Evolutionary conservation across 2,888 invertebrate genomes (phyloP), one percentile per base, ranked within the genome.

Genomic region (Campoletis raptor): DNA sequence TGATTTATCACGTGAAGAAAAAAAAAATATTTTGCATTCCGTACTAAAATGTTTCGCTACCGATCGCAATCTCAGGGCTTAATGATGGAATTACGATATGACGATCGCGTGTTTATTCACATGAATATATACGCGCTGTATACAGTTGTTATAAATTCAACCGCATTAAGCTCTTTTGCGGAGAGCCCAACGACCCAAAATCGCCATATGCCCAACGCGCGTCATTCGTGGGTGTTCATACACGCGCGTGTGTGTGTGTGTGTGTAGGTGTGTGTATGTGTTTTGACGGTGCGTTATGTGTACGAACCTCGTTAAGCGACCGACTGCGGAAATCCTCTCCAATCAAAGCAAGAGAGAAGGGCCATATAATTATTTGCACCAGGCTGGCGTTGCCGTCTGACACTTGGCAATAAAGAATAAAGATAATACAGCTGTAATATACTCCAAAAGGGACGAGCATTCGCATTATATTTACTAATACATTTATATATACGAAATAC

Each of bases 321-420:
- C 76, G 78, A 77, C 72, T 77, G 72, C 83, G 83, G 86, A 86
- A 86, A 86, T 83, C 83, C 81, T 86, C 86, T 76, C 83, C 81
- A 81, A 86, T 83, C 85, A 81, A 83, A 86, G 66, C 66, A 18
- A 64, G 66, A 66, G 37, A 77, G 52, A 67, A 24, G 67, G 66
- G 10, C 66, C 81, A 72, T 81, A 83, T 86, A 83, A 86, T 86
- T 86, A 86, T 86, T 86, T 86, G 86, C 81, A 78, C 83, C 83
- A 78, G 69, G 83, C 66, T 52, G n/a, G 80, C 67, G 79, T 70
- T 69, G 70, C 83, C 85, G 83, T 83, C 86, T 73, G 83, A 78
- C 86, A 81, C 81, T 73, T 81, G 81, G 77, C 73, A 86, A 83
- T 86, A 83, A 83, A 80, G 83, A 83, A 80, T 74, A 81, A 81